A percentile compares a stretch with the other conserved stretches of the same genome.
Conservation (phyloP, 1,140 invertebrate species). For the Nymphalis io region DNA sequence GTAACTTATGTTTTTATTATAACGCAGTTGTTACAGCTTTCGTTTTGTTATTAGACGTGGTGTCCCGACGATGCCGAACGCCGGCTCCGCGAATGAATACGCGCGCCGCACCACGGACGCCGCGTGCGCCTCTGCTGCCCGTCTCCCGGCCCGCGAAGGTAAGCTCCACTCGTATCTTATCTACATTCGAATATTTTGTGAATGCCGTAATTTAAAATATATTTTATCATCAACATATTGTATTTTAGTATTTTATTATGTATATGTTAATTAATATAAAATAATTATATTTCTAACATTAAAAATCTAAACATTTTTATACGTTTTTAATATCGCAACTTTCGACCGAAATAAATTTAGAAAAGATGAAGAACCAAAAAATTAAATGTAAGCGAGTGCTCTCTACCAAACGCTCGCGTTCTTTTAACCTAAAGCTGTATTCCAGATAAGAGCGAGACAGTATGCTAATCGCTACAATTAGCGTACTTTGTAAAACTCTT, state of each 20-base stretch:
- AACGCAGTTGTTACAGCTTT: too few species aligned
- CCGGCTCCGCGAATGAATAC: constrained; percentile 42
- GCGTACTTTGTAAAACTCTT: background rate
- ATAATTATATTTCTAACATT: too few species aligned
- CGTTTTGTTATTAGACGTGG: constrained; percentile 32
- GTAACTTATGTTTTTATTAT: too few species aligned
- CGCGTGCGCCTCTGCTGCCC: constrained; percentile 18
- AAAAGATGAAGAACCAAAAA: constrained; percentile 1
- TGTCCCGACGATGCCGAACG: constrained; percentile 54
- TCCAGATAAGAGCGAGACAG: background rate
- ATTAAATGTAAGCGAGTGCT: constrained; percentile 16
- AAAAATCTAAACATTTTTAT: too few species aligned
- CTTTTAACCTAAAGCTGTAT: background rate
- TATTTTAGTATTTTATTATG: too few species aligned
- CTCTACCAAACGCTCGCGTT: background rate
- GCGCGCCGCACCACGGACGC: constrained; percentile 21
- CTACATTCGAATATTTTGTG: too few species aligned
- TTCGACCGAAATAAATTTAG: background rate
- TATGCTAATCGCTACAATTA: constrained; percentile 6
- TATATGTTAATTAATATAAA: background rate
- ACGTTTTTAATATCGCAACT: too few species aligned
- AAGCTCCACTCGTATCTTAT: constrained; percentile 23
- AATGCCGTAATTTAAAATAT: too few species aligned
- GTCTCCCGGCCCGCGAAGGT: constrained; percentile 43
- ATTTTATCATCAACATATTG: too few species aligned